Evolutionary conservation across 2,113 vertebrate genomes (phyloP).

Genomic region (Ahaetulla prasina): DNA sequence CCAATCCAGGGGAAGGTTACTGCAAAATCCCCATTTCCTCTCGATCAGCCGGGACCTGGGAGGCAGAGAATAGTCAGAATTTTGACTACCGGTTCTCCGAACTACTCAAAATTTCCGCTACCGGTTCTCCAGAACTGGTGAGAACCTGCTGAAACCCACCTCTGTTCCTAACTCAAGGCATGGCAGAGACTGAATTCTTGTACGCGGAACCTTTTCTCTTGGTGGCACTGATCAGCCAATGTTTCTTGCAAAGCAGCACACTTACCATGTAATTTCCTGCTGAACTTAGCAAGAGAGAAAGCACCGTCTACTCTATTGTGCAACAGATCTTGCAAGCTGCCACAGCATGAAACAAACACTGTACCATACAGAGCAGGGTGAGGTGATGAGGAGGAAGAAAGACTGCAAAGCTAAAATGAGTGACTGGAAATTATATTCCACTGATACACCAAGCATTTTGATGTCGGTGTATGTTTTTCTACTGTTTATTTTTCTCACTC

Average conservation of each 20-base stretch:
- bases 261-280: slow-evolving; percentile 43
- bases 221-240: slow-evolving; percentile 10
- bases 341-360: neutral
- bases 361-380: neutral
- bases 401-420: neutral
- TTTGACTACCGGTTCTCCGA: no score
- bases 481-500: neutral
- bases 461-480: neutral
- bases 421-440: neutral
- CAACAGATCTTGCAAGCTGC: neutral
- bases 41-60: no score
- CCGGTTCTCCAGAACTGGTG: no score
- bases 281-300: slow-evolving; percentile 30
- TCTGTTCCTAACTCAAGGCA: neutral
- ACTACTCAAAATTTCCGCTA: no score
- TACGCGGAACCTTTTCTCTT: neutral
- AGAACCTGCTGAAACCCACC: no score
- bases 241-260: slow-evolving; percentile 26
- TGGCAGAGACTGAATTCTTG: accelerated
- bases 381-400: neutral
- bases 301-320: slow-evolving; percentile 47
- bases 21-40: no score
- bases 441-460: neutral
- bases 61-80: no score
- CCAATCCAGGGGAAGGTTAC: no score